phyloP scores from a whole-genome alignment of 2,113 vertebrate species.

The Corythoichthys intestinalis region DNA sequence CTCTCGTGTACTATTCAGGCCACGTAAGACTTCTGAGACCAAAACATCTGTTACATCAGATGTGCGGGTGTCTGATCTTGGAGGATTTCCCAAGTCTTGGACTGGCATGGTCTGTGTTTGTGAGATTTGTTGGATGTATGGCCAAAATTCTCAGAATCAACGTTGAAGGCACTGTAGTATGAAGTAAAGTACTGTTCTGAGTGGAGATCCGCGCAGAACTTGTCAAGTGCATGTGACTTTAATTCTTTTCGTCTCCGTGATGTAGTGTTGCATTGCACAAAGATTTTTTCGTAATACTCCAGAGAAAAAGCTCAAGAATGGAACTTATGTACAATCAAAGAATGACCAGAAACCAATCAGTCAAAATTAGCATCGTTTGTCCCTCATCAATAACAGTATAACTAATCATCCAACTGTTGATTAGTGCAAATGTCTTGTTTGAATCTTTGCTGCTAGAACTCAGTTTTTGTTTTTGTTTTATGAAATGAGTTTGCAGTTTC shows the following conservation, averaged over 20 bases:
- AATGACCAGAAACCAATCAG: not conserved
- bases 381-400: not conserved
- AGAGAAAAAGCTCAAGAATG: not conserved
- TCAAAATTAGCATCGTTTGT: not conserved
- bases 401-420: not conserved
- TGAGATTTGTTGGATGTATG: not conserved
- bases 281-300: not conserved
- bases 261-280: not conserved
- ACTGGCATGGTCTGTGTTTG: not conserved
- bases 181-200: not conserved
- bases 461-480: not conserved
- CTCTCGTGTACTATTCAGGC: not conserved
- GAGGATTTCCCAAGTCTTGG: not conserved
- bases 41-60: conserved; percentile 1
- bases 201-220: not conserved
- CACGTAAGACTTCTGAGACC: not conserved
- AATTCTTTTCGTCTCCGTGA: not conserved
- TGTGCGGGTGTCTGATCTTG: not conserved
- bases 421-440: not conserved
- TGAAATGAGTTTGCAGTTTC: not conserved
- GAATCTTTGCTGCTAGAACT: not conserved
- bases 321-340: not conserved
- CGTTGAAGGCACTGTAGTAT: not conserved
- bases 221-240: not conserved
- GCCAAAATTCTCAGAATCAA: not conserved